Evolutionary conservation across 2,797 vertebrate species (phyloP).

Genomic region (Heteromormyrus szaboi): DNA sequence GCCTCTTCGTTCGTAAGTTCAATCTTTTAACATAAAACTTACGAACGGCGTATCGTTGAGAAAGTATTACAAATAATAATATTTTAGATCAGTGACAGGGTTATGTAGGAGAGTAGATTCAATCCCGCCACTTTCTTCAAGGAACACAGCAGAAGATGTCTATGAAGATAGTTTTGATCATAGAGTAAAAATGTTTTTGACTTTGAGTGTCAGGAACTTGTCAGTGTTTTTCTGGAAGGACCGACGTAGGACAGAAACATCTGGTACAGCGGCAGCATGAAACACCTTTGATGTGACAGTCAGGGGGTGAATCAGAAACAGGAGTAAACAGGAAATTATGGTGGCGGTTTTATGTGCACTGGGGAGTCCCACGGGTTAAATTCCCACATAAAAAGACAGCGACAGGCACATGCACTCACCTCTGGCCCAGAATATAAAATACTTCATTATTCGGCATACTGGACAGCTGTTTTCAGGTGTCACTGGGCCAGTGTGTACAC

Average conservation of each 20-base stretch:
- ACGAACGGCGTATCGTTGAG: not conserved
- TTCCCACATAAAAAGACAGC: not conserved
- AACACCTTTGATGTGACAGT: slow-evolving; percentile 7
- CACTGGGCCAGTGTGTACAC: not conserved
- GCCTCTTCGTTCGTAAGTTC: not conserved
- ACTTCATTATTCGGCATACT: not conserved
- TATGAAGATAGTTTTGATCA: not conserved
- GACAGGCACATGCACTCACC: not conserved
- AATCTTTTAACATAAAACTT: not conserved
- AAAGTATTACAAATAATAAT: not conserved
- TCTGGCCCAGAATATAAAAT: not conserved
- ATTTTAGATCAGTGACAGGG: not conserved
- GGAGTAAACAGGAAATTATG: not conserved
- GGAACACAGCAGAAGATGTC: not conserved
- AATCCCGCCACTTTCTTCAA: not conserved
- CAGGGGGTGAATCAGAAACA: not conserved
- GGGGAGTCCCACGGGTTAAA: not conserved
- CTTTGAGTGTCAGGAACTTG: not conserved
- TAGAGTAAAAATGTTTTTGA: not conserved
- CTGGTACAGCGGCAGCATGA: not conserved
- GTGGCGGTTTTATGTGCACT: not conserved
- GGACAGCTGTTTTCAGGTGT: not conserved
- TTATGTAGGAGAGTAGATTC: not conserved
- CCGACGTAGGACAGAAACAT: not conserved
- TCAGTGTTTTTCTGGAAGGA: not conserved